Conservation (phyloP, 2,888 invertebrate genomes). For the Pyrocoelia pectoralis region DNA sequence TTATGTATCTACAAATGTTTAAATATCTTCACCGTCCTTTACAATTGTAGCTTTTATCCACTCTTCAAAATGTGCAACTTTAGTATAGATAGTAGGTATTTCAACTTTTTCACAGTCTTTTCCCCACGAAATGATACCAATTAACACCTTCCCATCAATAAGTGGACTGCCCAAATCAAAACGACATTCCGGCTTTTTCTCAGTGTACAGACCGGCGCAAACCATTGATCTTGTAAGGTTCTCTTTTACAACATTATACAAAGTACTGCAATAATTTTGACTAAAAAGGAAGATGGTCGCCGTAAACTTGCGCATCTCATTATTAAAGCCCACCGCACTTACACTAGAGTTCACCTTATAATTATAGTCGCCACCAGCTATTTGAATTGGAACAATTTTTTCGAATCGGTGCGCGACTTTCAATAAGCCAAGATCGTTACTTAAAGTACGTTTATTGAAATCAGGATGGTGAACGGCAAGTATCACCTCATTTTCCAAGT, state of each 20-base stretch:
- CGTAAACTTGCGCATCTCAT: not conserved
- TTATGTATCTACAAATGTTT: too few relatives aligned
- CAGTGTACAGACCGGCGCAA: constrained; percentile 24
- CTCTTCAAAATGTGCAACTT: not conserved
- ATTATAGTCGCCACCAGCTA: not conserved
- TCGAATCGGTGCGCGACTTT: constrained; percentile 8
- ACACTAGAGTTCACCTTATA: constrained; percentile 2
- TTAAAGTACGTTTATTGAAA: not conserved
- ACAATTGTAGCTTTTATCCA: constrained; percentile 9
- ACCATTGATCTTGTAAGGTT: constrained; percentile 15
- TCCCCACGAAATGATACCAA: constrained; percentile 33
- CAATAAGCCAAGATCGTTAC: constrained; percentile 16
- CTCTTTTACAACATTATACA: not conserved
- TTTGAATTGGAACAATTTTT: not conserved
- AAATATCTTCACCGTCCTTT: too few relatives aligned
- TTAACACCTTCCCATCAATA: constrained; percentile 15
- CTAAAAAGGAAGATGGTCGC: not conserved
- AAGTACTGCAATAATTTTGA: not conserved
- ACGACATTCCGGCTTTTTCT: constrained; percentile 26
- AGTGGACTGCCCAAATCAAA: constrained; percentile 33
- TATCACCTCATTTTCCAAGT: not conserved
- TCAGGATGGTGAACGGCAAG: not conserved
- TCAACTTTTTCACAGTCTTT: constrained; percentile 25
- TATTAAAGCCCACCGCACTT: not conserved
- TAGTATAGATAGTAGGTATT: constrained; percentile 25